Evolutionary conservation across 2,888 invertebrate species (phyloP), one percentile per base, ranked within the genome.

Genomic region (Nowickia ferox): DNA sequence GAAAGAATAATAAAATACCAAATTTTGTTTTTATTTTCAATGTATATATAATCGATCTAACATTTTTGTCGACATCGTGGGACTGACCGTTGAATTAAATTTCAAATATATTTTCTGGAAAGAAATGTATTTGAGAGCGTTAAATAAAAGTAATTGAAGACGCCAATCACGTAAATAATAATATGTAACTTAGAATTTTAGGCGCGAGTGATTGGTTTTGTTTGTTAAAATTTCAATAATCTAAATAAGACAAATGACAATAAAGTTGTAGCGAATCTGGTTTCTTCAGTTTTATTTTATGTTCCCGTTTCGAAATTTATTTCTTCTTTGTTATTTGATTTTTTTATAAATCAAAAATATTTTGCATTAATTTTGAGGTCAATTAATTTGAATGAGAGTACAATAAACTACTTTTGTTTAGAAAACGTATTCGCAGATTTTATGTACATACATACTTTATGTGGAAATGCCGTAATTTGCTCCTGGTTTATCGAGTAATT

Each of bases 171-270:
- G 38, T 51, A 38, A 42, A 38, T 42, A 30, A n/a, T 46, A 15
- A 83, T 53, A 53, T 65, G 3, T 46, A 51, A 75, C 76, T 80
- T 48, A 77, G 22, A 72, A 77, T 68, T 72, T 77, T 55, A 30
- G 61, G 66, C 81, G 81, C 76, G 77, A 63, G 40, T 42, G 61
- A 68, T 76, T 48, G 46, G 59, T 42, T 74, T 61, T n/a, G 9
- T 55, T 51, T 42, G 40, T 61, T 61, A 42, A 61, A 40, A 61
- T 17, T n/a, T 9, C 61, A 40, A 61, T 42, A 61, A 42, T 17
- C 42, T 5, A 42, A 53, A 61, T 59, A 53, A 63, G 9, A 44
- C 3, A 61, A 44, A 30, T 2, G 11, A n/a, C 63, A 63, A 71
- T 53, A 55, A 65, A 59, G 4, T 44, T 57, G 51, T 42, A 10